Percentiles rank a stretch among this genome's conserved stretches.
Evolutionary conservation across 2,113 vertebrate species (phyloP).

Genomic region (Microcebus tavaratra): DNA sequence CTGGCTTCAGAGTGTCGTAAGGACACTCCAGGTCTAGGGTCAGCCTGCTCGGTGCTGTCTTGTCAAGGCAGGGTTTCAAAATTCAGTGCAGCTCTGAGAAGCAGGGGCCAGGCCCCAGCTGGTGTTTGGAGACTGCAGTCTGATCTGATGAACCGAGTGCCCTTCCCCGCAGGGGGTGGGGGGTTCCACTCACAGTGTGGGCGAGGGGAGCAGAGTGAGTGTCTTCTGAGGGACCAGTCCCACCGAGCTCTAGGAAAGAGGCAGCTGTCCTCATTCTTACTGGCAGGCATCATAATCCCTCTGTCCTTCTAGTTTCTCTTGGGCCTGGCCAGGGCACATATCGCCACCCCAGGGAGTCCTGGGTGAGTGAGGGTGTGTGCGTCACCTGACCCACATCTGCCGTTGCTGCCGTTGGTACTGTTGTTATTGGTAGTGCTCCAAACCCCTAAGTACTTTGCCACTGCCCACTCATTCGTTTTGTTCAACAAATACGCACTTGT

Average conservation of each 20-base stretch:
- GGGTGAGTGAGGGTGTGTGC: fast-evolving
- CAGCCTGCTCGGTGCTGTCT: background rate
- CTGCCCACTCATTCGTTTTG: background rate
- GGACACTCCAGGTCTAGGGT: background rate
- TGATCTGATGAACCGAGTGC: background rate
- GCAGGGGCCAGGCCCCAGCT: background rate
- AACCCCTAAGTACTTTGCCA: background rate
- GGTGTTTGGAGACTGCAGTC: background rate
- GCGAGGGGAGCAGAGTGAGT: background rate
- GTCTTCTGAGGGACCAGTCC: background rate
- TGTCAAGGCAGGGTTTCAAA: background rate
- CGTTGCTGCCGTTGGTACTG: background rate
- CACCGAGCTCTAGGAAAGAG: background rate
- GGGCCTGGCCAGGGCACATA: background rate
- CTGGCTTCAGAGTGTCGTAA: background rate
- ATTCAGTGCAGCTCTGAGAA: background rate
- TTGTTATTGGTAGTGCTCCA: background rate
- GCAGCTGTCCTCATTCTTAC: background rate
- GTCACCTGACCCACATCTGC: fast-evolving
- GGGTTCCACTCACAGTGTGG: background rate
- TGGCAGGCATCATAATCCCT: background rate
- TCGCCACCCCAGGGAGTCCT: background rate
- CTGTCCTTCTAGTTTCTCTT: background rate
- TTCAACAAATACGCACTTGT: fast-evolving
- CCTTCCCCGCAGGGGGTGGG: background rate